Evolutionary conservation across 1,140 invertebrate species (phyloP).

Genomic region (Drosophila virilis): DNA sequence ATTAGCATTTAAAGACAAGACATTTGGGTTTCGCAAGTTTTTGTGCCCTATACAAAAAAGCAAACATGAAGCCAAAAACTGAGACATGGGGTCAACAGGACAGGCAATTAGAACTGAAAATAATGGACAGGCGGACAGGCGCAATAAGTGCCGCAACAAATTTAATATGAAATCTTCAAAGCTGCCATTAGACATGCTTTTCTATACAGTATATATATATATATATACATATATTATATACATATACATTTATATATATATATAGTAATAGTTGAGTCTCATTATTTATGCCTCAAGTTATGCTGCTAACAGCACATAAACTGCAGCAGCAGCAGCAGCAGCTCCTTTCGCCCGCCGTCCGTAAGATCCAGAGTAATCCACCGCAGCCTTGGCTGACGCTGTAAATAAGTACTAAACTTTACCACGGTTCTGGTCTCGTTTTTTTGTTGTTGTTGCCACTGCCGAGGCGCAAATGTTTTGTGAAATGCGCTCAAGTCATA

Average conservation of each 20-base stretch:
- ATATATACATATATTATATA: no score
- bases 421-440: slow-evolving; percentile 60
- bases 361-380: slow-evolving; percentile 42
- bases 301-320: slow-evolving; percentile 78
- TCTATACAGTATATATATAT: slow-evolving; percentile 19
- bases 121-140: slow-evolving; percentile 22
- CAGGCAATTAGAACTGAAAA: slow-evolving; percentile 31
- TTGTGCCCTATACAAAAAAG: slow-evolving; percentile 4
- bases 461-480: slow-evolving; percentile 77
- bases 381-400: slow-evolving; percentile 47
- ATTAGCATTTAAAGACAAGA: slow-evolving; percentile 76
- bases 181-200: slow-evolving; percentile 5
- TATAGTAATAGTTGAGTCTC: slow-evolving; percentile 65
- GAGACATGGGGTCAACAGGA: slow-evolving; percentile 23
- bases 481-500: slow-evolving; percentile 79
- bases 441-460: slow-evolving; percentile 34
- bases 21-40: slow-evolving; percentile 36
- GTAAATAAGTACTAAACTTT: slow-evolving; percentile 74
- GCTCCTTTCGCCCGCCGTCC: neutral
- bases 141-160: slow-evolving; percentile 20
- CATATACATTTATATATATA: no score
- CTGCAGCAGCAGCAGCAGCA: slow-evolving; percentile 43
- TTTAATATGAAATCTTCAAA: slow-evolving; percentile 28
- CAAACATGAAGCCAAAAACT: slow-evolving; percentile 9
- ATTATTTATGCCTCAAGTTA: slow-evolving; percentile 77